Base-by-base conservation (phyloP, 2,113 vertebrate species). In the Gambusia holbrooki region DNA sequence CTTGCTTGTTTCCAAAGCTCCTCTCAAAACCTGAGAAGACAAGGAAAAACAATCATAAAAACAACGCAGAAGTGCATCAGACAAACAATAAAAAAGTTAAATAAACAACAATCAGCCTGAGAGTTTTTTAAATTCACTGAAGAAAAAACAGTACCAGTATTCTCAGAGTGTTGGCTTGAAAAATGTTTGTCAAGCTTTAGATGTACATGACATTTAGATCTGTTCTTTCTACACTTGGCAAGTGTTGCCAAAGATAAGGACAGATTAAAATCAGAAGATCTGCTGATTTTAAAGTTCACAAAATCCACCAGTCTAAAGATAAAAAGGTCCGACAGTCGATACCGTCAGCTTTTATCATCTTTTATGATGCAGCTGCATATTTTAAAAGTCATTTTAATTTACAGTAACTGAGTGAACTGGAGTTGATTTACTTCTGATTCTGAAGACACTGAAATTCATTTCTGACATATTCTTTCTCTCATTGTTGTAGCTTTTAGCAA, bases 1-100 rank as follows among this genome's bases (percentile, higher is more conserved):
- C 82, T 95, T 94, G 54, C 83, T 90, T 69, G 86, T 84, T 8
- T 86, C 69, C 71, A 96, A 87, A 2, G 96, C 95, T 45, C 83
- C 87, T 93, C 92, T 95, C 82, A 99, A 94, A 77, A 96, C 88
- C 98, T 99, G 14, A 4, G 35, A 27, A 65, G 54, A 27, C 27
- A 27, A 27, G 66, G 28, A 66, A 83, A 14, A 72, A 60, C 45
- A 10, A 69, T 71, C 30, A 70, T 17, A 22, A 65, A 7, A 58
- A 66, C 27, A 6, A 60, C 11, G 40, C 42, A 71, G 32, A 1
- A 6, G 68, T 40, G 1, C 9, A 29, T 6, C 15, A 70, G 12
- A 70, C 25, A 76, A 27, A 71, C 30, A 30, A 62, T 70, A 3
- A 54, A 25, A 8, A 60, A 14, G 37, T 15, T 12, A 11, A 65